Evolutionary conservation across 2,888 invertebrate genomes (phyloP).

Genomic region (Ceramica pisi): DNA sequence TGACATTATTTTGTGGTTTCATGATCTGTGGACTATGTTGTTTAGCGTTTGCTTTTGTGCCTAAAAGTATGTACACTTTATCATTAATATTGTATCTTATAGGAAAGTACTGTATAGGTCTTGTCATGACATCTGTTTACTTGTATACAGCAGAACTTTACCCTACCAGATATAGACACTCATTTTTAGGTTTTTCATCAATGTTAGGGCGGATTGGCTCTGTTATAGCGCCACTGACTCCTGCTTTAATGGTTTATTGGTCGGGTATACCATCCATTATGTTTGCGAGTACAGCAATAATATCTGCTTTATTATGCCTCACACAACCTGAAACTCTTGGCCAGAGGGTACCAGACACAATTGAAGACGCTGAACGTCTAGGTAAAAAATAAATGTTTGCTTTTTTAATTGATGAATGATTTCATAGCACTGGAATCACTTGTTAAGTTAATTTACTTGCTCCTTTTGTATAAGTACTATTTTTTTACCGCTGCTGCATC

Average conservation of each 20-base stretch:
- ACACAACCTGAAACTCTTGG: constrained; percentile 86
- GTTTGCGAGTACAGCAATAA: constrained; percentile 82
- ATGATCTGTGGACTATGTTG: constrained; percentile 88
- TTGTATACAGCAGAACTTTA: constrained; percentile 94
- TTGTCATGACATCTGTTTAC: constrained; percentile 92
- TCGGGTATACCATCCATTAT: constrained; percentile 84
- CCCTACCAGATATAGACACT: constrained; percentile 93
- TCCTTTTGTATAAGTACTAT: neutral
- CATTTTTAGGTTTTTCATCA: constrained; percentile 92
- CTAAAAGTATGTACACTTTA: constrained; percentile 76
- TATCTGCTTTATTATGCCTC: constrained; percentile 81
- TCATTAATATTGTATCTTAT: constrained; percentile 88
- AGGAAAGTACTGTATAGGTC: constrained; percentile 92
- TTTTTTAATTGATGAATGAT: neutral
- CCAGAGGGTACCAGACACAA: constrained; percentile 83
- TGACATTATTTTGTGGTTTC: constrained; percentile 82
- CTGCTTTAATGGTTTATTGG: constrained; percentile 91
- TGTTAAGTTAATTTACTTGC: neutral
- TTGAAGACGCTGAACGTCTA: constrained; percentile 86
- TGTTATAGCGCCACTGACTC: constrained; percentile 93
- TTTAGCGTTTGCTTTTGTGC: constrained; percentile 88
- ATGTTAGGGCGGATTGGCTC: constrained; percentile 94
- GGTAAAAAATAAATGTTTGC: constrained; percentile 66
- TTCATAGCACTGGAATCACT: neutral
- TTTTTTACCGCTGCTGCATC: too few relatives aligned